Evolutionary conservation across 2,797 vertebrate species (phyloP), one percentile per base, ranked within the genome.

Genomic region (Crocidura indochinensis): DNA sequence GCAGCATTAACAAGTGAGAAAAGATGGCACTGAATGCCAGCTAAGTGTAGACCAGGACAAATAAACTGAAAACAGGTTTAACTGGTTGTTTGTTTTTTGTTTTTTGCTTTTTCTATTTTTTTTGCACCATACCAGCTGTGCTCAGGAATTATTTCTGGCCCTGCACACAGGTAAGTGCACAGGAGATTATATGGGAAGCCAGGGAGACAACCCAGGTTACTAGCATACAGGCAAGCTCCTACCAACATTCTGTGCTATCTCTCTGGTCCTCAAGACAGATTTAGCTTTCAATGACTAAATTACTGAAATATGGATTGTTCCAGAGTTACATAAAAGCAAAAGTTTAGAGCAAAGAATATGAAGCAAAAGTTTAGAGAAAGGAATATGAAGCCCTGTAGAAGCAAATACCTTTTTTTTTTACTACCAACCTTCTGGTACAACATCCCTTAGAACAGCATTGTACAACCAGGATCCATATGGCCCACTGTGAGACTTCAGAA

Each of bases 341-440:
- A n/a, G 12, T 69, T 84, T 17, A 38, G 38, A 38, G 38, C 3
- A 87, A 14, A 4, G 74, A 81, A 6, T 64, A 4, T 3, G 53
- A 81, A 86, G 47, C 31, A 77, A 72, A 77, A 69, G 19, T 53
- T 88, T 17, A 67, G 65, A 93, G 65, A 89, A 71, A 2, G 8
- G 9, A 53, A 73, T 26, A 68, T 9, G 68, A 47, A 29, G 10
- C 3, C 2, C 22, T 38, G 1, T 3, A n/a, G 6, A 84, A 65
- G 51, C 62, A 88, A 2, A 67, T 6, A 4, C 15, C 9, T 77
- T 47, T n/a, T 3, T 6, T 31, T 26, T 82, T 84, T 22, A 68
- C 0, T 56, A 51, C 15, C 14, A 82, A 65, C 0, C 1, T 71
- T 68, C 29, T 62, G 67, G 11, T 27, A 8, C 7, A 65, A 38